Evolutionary conservation across 1,140 invertebrate genomes (phyloP).

Genomic region (Drosophila kanapiae): DNA sequence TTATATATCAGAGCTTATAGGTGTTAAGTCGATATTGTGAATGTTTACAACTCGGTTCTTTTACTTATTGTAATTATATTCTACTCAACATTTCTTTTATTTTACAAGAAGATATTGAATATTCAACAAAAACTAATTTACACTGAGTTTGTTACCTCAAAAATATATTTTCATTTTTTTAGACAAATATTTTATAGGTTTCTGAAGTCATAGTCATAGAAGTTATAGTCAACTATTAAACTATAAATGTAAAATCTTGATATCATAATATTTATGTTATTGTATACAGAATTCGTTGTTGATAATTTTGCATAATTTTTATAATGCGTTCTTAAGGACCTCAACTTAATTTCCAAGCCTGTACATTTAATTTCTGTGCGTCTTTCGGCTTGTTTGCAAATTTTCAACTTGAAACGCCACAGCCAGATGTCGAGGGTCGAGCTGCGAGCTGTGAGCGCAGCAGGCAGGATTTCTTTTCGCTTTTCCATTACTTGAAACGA

Average conservation of each 20-base stretch:
- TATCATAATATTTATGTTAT: not conserved
- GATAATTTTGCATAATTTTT: not conserved
- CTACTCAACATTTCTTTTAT: too few species aligned
- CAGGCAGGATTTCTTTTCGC: conserved; percentile 50
- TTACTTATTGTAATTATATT: too few species aligned
- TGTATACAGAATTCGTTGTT: not conserved
- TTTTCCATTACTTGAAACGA: conserved; percentile 40
- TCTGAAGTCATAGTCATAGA: too few species aligned
- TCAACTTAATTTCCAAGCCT: conserved; percentile 26
- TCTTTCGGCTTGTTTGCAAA: conserved; percentile 72
- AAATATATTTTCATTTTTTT: too few species aligned
- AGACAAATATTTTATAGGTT: too few species aligned
- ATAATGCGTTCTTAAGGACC: conserved; percentile 11
- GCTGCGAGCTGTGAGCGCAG: conserved; percentile 45
- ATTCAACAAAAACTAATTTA: too few species aligned
- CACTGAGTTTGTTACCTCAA: too few species aligned
- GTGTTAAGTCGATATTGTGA: not conserved
- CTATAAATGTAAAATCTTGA: too few species aligned
- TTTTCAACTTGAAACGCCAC: conserved; percentile 74
- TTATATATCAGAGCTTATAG: not conserved
- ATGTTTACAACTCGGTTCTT: too few species aligned
- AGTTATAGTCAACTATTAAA: too few species aligned
- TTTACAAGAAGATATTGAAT: too few species aligned
- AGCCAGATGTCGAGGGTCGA: conserved; percentile 52
- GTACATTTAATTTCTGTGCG: conserved; percentile 49